Conservation (phyloP, 1,140 invertebrate species). For the Ditylenchus dipsaci region DNA sequence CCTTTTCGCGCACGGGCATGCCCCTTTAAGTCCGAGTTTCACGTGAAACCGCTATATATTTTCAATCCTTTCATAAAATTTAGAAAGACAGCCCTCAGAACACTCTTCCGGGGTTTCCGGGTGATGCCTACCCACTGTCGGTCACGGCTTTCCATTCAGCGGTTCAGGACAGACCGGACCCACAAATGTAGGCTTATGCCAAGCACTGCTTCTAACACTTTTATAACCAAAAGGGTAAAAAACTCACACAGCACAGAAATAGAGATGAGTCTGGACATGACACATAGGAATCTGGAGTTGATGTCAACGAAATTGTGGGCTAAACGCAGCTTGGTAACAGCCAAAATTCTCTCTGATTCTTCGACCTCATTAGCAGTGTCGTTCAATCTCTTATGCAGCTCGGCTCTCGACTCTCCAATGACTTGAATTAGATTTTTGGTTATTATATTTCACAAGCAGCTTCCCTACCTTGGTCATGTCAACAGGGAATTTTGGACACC, state of each 20-base stretch:
- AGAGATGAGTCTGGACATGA: conserved; percentile 43
- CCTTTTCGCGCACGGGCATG: no score
- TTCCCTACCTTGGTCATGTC: conserved; percentile 21
- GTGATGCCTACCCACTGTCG: no score
- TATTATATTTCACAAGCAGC: background rate
- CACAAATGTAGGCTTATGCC: no score
- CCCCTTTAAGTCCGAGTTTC: no score
- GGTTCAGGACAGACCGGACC: no score
- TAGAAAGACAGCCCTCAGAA: no score
- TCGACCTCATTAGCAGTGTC: conserved; percentile 8
- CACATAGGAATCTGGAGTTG: conserved; percentile 26
- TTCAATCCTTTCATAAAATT: no score
- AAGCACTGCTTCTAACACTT: no score
- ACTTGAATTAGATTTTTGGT: background rate
- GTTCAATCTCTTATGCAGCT: background rate
- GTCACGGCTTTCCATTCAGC: no score
- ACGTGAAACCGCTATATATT: no score
- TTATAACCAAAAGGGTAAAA: no score
- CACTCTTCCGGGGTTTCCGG: no score
- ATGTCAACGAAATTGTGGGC: conserved; percentile 36
- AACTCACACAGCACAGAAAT: conserved; percentile 44
- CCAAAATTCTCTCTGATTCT: conserved; percentile 29
- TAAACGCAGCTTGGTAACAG: conserved; percentile 35
- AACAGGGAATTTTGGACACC: conserved; percentile 9
- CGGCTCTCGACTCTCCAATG: background rate